Base-by-base conservation (phyloP, 2,797 vertebrate species). In the Stomatorhinus walkeri region DNA sequence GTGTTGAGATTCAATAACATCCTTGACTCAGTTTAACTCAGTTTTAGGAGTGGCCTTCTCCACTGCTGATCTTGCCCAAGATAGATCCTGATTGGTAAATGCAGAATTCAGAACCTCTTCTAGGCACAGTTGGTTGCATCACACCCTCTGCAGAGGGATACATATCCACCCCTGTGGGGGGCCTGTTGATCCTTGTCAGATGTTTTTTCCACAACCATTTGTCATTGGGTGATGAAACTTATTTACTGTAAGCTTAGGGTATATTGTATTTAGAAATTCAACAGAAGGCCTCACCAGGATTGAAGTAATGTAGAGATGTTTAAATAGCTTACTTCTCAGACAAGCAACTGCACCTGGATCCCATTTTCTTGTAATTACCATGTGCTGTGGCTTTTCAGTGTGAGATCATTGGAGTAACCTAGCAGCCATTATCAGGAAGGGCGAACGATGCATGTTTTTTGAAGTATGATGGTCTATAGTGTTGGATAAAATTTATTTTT, bases 271-370 rank as follows among this genome's bases (percentile, higher is more conserved):
- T 40, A 40, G 16, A 54, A 48, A 72, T 24, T 51, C 61, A 89
- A 52, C 56, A 48, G 83, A 86, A 51, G 16, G 59, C 22, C 12
- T 72, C 46, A 54, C 36, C 46, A 8, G 79, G 46, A 85, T 19
- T 86, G 59, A 59, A 51, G 83, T 52, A 81, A 89, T 89, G 28
- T 59, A 10, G 83, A 51, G 28, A 61, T 68, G 64, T 88, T 85
- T 88, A 61, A 88, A 85, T 88, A 28, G 79, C 79, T 89, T 85
- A 24, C 28, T 52, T 72, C 83, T 64, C 46, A 89, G 59, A 46
- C 28, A 86, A 72, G 88, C 81, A 54, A 72, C 81, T 72, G 83
- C 88, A 89, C 88, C 88, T 89, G 88, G 56, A 89, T 89, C 43
- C 56, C 81, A 89, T 89, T 86, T 68, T 49, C 43, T 19, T 89